Percentiles rank a stretch among this genome's conserved stretches.
Conservation (phyloP, 23 tunicate species). For the Styela clava region DNA sequence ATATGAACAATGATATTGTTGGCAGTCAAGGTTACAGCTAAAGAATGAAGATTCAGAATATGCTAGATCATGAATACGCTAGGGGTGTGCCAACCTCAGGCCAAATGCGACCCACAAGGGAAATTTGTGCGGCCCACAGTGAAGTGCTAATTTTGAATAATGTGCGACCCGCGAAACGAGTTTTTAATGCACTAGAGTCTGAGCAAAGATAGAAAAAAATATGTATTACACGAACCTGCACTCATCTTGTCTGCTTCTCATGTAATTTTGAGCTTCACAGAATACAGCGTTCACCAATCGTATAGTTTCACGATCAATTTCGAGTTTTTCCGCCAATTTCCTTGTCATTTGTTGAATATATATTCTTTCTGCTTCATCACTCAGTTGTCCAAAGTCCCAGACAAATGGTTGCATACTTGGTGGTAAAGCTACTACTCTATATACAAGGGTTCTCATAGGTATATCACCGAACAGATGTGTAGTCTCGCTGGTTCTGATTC, state of each 20-base stretch:
- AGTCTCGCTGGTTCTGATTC: conserved; percentile 36
- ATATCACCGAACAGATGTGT: conserved; percentile 43
- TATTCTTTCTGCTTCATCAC: conserved; percentile 42
- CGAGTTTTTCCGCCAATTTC: conserved; percentile 33
- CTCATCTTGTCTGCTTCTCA: conserved; percentile 43
- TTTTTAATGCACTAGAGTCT: too few species aligned
- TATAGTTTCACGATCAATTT: conserved; percentile 17
- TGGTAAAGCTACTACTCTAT: conserved; percentile 46
- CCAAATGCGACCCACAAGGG: too few species aligned
- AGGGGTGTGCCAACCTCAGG: too few species aligned
- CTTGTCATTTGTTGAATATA: conserved; percentile 60
- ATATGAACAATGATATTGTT: too few species aligned
- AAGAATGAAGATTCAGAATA: too few species aligned
- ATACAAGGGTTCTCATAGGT: conserved; percentile 59
- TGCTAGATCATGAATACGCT: too few species aligned
- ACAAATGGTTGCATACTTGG: conserved; percentile 72
- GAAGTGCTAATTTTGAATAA: too few species aligned
- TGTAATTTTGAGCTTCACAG: conserved; percentile 35
- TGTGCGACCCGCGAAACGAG: too few species aligned
- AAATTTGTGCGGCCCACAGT: too few species aligned
- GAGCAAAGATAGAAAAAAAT: too few species aligned
- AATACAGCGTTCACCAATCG: conserved; percentile 11
- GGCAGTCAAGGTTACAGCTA: too few species aligned
- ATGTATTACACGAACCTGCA: conserved; percentile 36
- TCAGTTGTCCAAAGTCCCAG: conserved; percentile 66